A percentile compares a stretch with the other conserved stretches of the same genome.
Evolutionary conservation across 2,113 vertebrate species (phyloP).

Genomic region (Stictonetta naevosa): DNA sequence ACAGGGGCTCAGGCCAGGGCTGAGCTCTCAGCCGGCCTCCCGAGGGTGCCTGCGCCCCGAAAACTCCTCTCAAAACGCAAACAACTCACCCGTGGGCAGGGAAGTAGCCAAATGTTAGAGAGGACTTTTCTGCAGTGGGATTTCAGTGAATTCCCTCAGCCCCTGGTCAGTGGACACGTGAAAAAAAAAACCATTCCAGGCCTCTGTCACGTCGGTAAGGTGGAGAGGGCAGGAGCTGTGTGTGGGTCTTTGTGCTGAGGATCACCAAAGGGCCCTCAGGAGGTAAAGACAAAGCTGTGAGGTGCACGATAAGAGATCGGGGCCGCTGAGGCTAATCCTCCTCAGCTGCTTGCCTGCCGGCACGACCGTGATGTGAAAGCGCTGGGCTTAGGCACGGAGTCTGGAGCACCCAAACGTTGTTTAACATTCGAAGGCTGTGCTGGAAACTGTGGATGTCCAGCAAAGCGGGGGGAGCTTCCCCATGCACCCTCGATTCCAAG

Average conservation of each 20-base stretch:
- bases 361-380: rapidly evolving
- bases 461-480: background rate
- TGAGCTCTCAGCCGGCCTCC: background rate
- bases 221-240: rapidly evolving
- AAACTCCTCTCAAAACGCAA: background rate
- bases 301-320: rapidly evolving
- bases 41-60: background rate
- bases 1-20: background rate
- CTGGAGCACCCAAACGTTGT: rapidly evolving
- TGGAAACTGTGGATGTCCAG: background rate
- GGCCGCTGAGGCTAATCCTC: background rate
- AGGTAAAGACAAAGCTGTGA: background rate
- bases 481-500: background rate
- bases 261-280: background rate
- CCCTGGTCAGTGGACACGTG: background rate
- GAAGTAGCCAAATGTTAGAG: background rate
- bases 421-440: background rate
- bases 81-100: rapidly evolving
- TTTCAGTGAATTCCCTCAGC: rapidly evolving
- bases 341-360: background rate
- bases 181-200: background rate
- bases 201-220: background rate
- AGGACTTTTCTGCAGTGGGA: background rate
- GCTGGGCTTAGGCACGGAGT: rapidly evolving
- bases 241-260: background rate